Base-by-base conservation (phyloP, 2,888 invertebrate species). In the Seira musarum region DNA sequence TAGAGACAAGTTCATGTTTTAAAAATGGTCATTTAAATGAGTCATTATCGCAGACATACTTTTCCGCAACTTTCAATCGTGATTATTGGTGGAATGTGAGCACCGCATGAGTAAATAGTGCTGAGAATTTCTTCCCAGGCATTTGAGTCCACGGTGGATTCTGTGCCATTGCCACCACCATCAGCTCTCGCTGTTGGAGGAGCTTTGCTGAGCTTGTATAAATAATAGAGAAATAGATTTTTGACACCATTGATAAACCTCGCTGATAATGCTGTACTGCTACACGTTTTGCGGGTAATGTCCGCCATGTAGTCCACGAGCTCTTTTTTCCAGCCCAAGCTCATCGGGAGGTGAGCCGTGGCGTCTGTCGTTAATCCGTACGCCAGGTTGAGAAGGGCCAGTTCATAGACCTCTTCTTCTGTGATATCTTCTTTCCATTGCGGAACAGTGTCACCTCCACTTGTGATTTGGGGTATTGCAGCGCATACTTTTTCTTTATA, bases 371-470 rank as follows among this genome's bases (percentile, higher is more conserved):
- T 63, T 24, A 81, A 24, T 0, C 76, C 76, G 46, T 76, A 72
- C n/a, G 71, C 81, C 72, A 81, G 21, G 40, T 72, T 76, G n/a
- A 81, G 24, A 15, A 81, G 24, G 13, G 81, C 81, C 2, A 81
- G 35, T 25, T 81, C 81, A 19, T 35, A 77, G 6, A 81, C 49
- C 6, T 77, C 81, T 2, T 66, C 60, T 46, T 40, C 21, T n/a
- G 81, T 72, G 17, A 76, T 8, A 0, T 46, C 53, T 22, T 81
- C 76, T 17, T 53, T 25, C 77, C 77, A 78, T 13, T 15, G 15
- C 2, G 40, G 63, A 3, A 63, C 0, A 2, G 24, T 53, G 15
- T 49, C 70, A 1, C 24, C 49, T 8, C 22, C 72, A 0, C 46
- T 65, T 15, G 24, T 66, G 17, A 76, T 49, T 17, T 57, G 17